phyloP scores from a whole-genome alignment of 2,888 invertebrate species.

The Oscheius sp. region DNA sequence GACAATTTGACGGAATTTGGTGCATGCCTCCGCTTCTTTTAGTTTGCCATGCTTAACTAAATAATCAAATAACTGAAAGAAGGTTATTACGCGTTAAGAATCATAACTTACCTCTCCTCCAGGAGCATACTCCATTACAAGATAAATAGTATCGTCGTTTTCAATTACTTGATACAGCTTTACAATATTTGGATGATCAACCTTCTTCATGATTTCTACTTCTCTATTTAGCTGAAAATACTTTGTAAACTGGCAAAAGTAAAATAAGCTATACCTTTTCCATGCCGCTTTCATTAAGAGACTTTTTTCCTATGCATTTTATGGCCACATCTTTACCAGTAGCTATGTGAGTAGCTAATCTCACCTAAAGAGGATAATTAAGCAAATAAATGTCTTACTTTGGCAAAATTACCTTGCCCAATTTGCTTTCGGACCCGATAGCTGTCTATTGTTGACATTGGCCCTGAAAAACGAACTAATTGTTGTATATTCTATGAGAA shows the following conservation, averaged over 20 bases:
- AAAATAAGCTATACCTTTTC: slow-evolving; percentile 79
- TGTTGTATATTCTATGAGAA: no score
- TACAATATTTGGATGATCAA: slow-evolving; percentile 98
- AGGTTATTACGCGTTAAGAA: background rate
- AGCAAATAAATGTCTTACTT: slow-evolving; percentile 38
- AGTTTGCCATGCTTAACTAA: slow-evolving; percentile 72
- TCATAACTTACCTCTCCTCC: slow-evolving; percentile 78
- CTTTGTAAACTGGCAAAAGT: background rate
- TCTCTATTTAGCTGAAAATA: slow-evolving; percentile 80
- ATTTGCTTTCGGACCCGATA: slow-evolving; percentile 95
- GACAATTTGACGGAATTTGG: slow-evolving; percentile 80
- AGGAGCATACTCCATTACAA: slow-evolving; percentile 99
- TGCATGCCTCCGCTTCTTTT: slow-evolving; percentile 72
- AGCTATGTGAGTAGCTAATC: slow-evolving; percentile 97
- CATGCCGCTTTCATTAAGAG: slow-evolving; percentile 95
- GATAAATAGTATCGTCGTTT: slow-evolving; percentile 98
- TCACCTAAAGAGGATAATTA: slow-evolving; percentile 76
- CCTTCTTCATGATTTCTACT: slow-evolving; percentile 99
- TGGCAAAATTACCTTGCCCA: slow-evolving; percentile 69
- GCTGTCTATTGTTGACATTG: no score
- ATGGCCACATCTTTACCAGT: slow-evolving; percentile 90
- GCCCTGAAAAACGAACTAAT: no score
- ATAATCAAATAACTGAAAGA: slow-evolving; percentile 87
- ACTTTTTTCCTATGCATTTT: slow-evolving; percentile 84
- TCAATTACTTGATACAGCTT: slow-evolving; percentile 83